Conservation (phyloP, 2,888 invertebrate genomes). For the Miltochrista miniata region DNA sequence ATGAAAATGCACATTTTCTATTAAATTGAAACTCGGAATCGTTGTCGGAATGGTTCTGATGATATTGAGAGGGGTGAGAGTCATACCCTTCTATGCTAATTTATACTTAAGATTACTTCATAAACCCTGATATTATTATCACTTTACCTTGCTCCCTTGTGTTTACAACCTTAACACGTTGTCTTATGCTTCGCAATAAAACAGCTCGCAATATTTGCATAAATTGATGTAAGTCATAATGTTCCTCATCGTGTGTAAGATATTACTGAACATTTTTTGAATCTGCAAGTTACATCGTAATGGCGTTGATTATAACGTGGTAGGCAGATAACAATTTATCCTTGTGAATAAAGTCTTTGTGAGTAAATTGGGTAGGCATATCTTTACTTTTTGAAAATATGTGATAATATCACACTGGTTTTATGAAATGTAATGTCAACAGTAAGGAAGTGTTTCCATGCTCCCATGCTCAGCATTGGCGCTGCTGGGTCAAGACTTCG, state of each 20-base stretch:
- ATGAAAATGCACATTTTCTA: neutral
- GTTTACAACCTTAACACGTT: conserved; percentile 1
- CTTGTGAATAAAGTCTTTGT: no score
- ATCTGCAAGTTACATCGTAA: no score
- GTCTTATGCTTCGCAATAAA: conserved; percentile 1
- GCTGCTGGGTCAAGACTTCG: no score
- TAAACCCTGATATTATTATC: conserved; percentile 9
- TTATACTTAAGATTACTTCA: conserved; percentile 1
- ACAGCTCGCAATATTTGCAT: conserved; percentile 3
- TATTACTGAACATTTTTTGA: no score
- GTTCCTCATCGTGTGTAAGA: neutral
- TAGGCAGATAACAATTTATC: no score
- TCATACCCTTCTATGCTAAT: neutral
- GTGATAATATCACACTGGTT: no score
- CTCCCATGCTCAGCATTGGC: no score
- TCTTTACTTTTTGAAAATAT: no score
- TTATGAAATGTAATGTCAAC: no score
- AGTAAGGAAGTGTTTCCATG: no score
- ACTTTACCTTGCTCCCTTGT: neutral
- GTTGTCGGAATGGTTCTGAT: neutral
- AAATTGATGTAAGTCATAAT: conserved; percentile 4
- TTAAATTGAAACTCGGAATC: neutral
- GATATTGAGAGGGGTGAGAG: neutral
- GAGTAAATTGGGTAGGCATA: no score
- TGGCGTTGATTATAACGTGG: no score